A percentile compares a stretch with the other conserved stretches of the same genome.
Conservation (phyloP, 2,888 invertebrate genomes). For the Tenthredo livida region DNA sequence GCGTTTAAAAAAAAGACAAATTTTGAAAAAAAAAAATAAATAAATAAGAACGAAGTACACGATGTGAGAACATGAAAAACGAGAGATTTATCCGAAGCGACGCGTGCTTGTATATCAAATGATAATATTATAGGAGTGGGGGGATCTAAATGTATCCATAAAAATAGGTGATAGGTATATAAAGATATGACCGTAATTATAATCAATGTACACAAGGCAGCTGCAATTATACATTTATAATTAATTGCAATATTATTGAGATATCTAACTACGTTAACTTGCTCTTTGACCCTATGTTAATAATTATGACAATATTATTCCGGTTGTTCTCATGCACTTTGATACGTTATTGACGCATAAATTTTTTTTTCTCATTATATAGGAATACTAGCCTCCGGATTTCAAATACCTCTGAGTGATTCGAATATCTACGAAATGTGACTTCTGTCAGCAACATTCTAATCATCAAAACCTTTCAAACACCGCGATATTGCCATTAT, state of each 20-base stretch:
- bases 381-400: not conserved
- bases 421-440: not conserved
- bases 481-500: not conserved
- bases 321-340: not conserved
- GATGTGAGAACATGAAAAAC: not conserved
- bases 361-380: not conserved
- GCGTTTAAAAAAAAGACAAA: too few species aligned
- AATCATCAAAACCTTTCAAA: not conserved
- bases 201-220: not conserved
- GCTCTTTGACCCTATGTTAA: not conserved
- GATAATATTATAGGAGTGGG: not conserved
- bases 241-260: not conserved
- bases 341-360: not conserved
- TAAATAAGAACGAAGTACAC: not conserved
- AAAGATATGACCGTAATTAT: not conserved
- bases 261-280: not conserved
- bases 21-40: too few species aligned
- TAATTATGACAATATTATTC: not conserved
- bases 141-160: not conserved
- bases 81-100: not conserved
- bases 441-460: not conserved
- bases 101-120: not conserved
- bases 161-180: not conserved
- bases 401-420: not conserved
- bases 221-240: not conserved